Evolutionary conservation across 2,888 invertebrate genomes (phyloP), one percentile per base, ranked within the genome.

Genomic region (Altica lythri): DNA sequence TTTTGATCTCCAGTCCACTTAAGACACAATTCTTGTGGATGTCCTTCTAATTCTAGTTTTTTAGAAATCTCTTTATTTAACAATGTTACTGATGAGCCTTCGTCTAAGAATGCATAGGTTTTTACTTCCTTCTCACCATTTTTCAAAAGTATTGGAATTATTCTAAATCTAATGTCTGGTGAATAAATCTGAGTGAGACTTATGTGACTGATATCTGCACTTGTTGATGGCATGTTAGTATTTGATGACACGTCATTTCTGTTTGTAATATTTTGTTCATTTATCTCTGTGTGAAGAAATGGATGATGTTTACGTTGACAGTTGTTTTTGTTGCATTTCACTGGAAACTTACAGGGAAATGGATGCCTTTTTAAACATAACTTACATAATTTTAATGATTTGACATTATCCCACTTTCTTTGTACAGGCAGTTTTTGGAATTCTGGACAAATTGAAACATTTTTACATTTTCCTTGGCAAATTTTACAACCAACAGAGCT

Each of bases 31-130:
- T 34, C 37, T 25, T 47, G 37, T 10, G 16, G 19, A 5, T 18
- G 17, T 13, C 34, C 47, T 18, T 47, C 4, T 19, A 37, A 8
- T 10, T 19, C 13, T 19, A 49, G 29, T 22, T 40, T 19, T 2
- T 40, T 16, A 14, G 40, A 38, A 9, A 49, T 17, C 13, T 13
- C 13, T 29, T 47, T 10, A 10, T 47, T 18, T 16, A 47, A 22
- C 16, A 47, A 22, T 5, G 48, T 38, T 3, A 48, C 38, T 13
- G 48, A 48, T 22, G 4, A 47, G 19, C 47, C 47, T 25, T 47
- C 47, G 32, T 40, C 49, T 10, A 49, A 10, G 12, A 49, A 49
- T 8, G 50, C 50, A 30, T 40, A 43, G 9, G 34, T 50, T 18
- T 30, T 30, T 4, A 50, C 32, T 18, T 10, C 25, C 29, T 16